These are phyloP conservation scores for Apaloderma vittatum DNA, from an alignment of 2,113 vertebrate genomes.

Conservation along the genomic window DNA sequence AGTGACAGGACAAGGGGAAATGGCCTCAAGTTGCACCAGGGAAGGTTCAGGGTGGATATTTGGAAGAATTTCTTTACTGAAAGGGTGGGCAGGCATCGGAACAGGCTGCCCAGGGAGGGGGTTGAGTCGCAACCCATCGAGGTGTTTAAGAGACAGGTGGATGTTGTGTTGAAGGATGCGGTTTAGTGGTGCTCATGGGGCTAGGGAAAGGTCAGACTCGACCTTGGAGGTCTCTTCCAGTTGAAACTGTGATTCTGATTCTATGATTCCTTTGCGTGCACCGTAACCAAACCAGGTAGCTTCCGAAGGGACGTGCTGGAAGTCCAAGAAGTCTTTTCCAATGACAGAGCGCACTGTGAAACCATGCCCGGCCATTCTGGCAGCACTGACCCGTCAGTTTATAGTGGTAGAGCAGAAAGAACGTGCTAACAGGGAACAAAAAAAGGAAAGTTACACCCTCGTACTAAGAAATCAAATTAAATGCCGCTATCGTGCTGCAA, in stretches of 20 bases:
- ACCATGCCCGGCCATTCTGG: neutral
- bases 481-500: neutral
- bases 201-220: no score
- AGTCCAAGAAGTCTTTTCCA: neutral
- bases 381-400: accelerated
- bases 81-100: no score
- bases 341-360: neutral
- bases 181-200: no score
- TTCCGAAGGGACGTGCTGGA: neutral
- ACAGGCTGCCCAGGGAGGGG: no score
- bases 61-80: no score
- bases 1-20: no score
- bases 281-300: neutral
- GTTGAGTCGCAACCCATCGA: no score
- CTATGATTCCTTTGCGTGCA: neutral
- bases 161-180: no score
- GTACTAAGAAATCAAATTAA: neutral
- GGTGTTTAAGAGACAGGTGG: no score
- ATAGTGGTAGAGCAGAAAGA: neutral
- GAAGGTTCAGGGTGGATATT: no score
- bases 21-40: no score
- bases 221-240: no score
- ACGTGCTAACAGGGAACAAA: accelerated
- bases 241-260: neutral
- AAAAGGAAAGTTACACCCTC: neutral